Conservation (phyloP, 2,797 vertebrate species). For the Microhierax caerulescens region DNA sequence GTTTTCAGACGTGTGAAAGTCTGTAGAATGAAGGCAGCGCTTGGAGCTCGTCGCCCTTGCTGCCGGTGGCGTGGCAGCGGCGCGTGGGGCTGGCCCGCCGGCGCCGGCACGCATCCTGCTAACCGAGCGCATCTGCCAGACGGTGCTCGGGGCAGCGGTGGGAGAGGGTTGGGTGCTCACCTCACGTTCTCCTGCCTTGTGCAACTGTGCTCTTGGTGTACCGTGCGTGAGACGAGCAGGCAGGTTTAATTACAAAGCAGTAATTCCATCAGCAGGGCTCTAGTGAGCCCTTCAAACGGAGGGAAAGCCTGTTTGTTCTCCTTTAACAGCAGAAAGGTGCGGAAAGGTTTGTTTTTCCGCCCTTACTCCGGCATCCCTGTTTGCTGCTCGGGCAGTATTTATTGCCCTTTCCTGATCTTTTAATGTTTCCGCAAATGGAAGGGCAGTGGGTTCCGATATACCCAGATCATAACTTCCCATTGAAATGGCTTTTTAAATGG, state of each 20-base stretch:
- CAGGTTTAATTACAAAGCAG: not conserved
- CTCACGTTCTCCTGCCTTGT: fast-evolving
- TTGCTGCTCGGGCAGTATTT: not conserved
- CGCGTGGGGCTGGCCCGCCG: fast-evolving
- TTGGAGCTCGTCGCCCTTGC: fast-evolving
- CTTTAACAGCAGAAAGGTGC: not conserved
- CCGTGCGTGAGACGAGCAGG: not conserved
- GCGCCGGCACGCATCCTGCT: fast-evolving
- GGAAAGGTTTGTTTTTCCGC: not conserved
- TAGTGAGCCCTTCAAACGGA: fast-evolving
- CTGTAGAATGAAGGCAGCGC: fast-evolving
- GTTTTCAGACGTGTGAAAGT: fast-evolving
- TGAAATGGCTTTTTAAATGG: not conserved
- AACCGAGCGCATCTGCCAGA: fast-evolving
- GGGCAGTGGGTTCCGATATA: not conserved
- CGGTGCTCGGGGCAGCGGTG: fast-evolving
- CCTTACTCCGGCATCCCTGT: not conserved
- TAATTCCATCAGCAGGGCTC: not conserved
- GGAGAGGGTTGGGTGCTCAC: not conserved
- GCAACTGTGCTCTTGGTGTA: not conserved
- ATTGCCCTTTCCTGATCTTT: not conserved
- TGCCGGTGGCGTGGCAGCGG: fast-evolving
- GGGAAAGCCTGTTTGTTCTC: not conserved
- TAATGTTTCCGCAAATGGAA: not conserved
- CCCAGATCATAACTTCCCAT: not conserved